Evolutionary conservation across 2,888 invertebrate species (phyloP), one percentile per base, ranked within the genome.

Genomic region (Thyatira batis): DNA sequence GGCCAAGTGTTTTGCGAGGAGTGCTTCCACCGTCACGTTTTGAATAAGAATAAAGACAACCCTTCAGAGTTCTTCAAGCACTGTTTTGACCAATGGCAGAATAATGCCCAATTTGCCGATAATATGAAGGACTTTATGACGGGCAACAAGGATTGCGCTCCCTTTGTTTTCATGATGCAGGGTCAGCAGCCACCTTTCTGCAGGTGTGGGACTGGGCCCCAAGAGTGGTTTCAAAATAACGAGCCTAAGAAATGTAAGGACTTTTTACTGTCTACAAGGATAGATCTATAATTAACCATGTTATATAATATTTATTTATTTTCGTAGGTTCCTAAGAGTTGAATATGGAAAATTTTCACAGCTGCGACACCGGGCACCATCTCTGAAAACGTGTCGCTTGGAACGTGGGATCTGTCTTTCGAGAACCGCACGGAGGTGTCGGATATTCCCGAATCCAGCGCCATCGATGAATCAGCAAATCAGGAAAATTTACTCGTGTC

Each of bases 1-100:
- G 91, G 91, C 1, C 90, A 90, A 66, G 85, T 89, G 1, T 91
- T 91, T 61, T 91, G 91, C 53, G 90, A 90, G 52, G 83, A 85
- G 0, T 91, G 91, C 63, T 91, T 91, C 66, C 70, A 89, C 30
- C 76, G 78, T 30, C 82, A 85, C 56, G 81, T 91, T 1, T 55
- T 91, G 8, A 83, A 70, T 46, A 81, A 80, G 5, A 83, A 68
- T 49, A 76, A 75, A 50, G 88, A 90, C 53, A 87, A 85, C 53
- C 85, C 89, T 0, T 70, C 82, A 0, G 89, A 89, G n/a, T 90
- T 91, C 63, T 90, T 88, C 63, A 85, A 79, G 67, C 78, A 67
- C 53, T 91, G 90, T 67, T 89, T 89, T 53, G 89, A 89, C 9
- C 86, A 87, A 51, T 90, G 89, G 89, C 87, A 89, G 67, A 86